Conservation (phyloP, 2,113 vertebrate species). For the Thymallus thymallus region DNA sequence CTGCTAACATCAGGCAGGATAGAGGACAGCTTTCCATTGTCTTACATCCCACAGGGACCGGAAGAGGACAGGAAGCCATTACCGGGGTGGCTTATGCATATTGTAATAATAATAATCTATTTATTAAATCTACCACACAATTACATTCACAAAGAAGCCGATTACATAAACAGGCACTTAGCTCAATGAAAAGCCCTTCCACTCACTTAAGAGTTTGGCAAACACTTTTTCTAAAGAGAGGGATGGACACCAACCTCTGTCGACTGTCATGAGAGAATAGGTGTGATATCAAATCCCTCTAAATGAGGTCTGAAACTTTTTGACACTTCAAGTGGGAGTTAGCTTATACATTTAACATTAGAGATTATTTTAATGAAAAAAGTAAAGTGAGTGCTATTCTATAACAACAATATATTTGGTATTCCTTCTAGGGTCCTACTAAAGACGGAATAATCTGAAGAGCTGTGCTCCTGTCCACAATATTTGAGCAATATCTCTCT, state of each 20-base stretch:
- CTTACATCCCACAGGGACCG: conserved; percentile 11
- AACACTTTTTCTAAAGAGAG: neutral
- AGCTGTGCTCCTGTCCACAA: neutral
- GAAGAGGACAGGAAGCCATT: conserved; percentile 8
- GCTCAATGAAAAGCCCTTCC: conserved; percentile 35
- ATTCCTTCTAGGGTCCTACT: neutral
- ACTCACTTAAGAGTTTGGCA: conserved; percentile 25
- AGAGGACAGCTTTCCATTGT: neutral
- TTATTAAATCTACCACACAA: conserved; percentile 40
- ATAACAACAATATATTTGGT: too few species aligned
- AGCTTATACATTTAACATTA: too few species aligned
- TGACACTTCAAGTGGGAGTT: too few species aligned
- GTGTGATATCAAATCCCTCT: conserved; percentile 23
- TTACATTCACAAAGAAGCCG: conserved; percentile 37
- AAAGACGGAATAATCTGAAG: neutral
- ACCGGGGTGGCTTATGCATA: conserved; percentile 10
- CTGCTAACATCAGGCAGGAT: neutral
- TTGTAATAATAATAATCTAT: conserved; percentile 33
- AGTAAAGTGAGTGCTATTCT: neutral
- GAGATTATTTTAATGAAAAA: neutral
- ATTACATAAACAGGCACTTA: conserved; percentile 42
- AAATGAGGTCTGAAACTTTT: neutral
- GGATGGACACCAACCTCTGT: conserved; percentile 31
- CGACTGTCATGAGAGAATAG: conserved; percentile 16
- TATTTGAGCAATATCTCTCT: neutral